Base-by-base conservation (phyloP, 2,888 invertebrate species). In the Oscheius myriophilus region DNA sequence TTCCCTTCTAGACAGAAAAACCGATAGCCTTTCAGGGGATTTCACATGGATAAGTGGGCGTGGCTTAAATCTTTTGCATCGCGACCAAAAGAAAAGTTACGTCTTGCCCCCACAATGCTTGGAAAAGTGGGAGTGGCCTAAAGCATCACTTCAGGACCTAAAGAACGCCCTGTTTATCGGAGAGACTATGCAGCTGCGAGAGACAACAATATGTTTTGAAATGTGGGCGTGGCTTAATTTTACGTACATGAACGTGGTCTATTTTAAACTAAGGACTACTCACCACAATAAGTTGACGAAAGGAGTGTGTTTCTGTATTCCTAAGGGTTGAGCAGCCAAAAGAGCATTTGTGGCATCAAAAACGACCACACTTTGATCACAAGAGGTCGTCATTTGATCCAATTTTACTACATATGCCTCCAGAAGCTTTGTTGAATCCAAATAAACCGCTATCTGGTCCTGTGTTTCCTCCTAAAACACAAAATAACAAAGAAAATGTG, bases 211-310 rank as follows among this genome's bases (percentile, higher is more conserved):
- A n/a, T n/a, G n/a, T n/a, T n/a, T n/a, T n/a, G n/a, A n/a, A n/a
- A n/a, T n/a, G n/a, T n/a, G n/a, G n/a, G n/a, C n/a, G n/a, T n/a
- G n/a, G n/a, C n/a, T n/a, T n/a, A n/a, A n/a, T n/a, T n/a, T n/a
- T n/a, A n/a, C n/a, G n/a, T n/a, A n/a, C n/a, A 21, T n/a, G 43
- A 3, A 23, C 45, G 6, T n/a, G 9, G 12, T 54, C 25, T 21
- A 16, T 46, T 46, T 16, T 16, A 46, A 4, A 11, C 14, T 16
- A 14, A 46, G 16, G 16, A 16, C 45, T 21, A 39, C 69, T 43
- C 25, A 82, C 82, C 79, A 82, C 7, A 84, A 67, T 11, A 84
- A 67, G 65, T 84, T 84, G 26, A 81, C 71, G 54, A 84, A 77
- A 0, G 84, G 84, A 53, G 70, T 68, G 63, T 80, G 76, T 18